phyloP scores from a whole-genome alignment of 2,797 vertebrate species.

The Myotis findleyi region DNA sequence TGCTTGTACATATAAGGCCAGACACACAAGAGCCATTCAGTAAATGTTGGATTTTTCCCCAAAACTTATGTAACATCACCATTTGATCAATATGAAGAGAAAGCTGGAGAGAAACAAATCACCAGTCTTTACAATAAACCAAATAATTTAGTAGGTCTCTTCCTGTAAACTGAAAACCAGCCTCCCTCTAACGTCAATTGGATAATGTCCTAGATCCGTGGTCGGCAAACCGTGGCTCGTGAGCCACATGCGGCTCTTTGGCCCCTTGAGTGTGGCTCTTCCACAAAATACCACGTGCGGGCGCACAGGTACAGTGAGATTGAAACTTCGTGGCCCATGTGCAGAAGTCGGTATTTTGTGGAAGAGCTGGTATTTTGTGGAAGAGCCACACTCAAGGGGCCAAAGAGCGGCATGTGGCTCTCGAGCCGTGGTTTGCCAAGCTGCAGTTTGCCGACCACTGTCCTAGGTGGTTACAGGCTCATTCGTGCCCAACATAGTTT shows the following conservation, averaged over 20 bases:
- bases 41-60: neutral
- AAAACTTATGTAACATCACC: neutral
- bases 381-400: no score
- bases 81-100: neutral
- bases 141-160: neutral
- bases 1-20: neutral
- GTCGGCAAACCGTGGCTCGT: no score
- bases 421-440: no score
- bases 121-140: neutral
- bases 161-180: neutral
- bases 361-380: no score
- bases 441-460: no score
- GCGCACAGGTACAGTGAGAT: no score
- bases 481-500: neutral
- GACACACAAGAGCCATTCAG: neutral
- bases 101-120: slow-evolving; percentile 1
- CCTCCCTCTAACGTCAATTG: neutral
- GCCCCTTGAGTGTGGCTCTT: no score
- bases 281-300: no score
- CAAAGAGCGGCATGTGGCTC: no score
- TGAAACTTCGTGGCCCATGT: no score
- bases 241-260: no score
- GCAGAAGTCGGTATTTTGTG: no score
- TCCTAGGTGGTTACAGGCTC: neutral
- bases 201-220: neutral